Percentiles rank a stretch among this genome's conserved stretches.
Conservation (phyloP, 2,797 vertebrate genomes). For the Cyprinella venusta region DNA sequence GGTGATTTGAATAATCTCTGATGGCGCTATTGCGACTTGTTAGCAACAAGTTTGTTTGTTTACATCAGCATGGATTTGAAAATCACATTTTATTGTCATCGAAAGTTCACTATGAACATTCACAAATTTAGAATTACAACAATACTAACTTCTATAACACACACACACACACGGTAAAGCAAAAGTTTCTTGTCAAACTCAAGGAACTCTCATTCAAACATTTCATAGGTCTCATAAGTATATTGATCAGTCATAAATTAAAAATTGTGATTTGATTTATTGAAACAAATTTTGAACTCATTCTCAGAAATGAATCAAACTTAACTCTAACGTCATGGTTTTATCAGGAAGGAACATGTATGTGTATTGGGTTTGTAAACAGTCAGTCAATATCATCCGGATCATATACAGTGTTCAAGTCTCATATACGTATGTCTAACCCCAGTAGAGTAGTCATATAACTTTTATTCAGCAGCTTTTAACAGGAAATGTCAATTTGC, state of each 20-base stretch:
- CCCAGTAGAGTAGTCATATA: not conserved
- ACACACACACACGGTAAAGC: too few species aligned
- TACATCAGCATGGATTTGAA: too few species aligned
- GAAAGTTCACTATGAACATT: too few species aligned
- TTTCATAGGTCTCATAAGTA: not conserved
- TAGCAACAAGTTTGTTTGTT: too few species aligned
- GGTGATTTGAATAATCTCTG: too few species aligned
- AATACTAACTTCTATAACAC: too few species aligned
- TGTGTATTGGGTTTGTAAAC: not conserved
- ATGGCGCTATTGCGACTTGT: too few species aligned
- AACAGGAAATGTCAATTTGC: conserved; percentile 32
- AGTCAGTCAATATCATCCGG: not conserved
- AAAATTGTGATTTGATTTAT: too few species aligned
- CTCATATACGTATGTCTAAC: not conserved
- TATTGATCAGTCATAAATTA: not conserved
- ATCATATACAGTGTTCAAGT: not conserved
- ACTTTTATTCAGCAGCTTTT: conserved; percentile 20
- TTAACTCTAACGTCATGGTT: not conserved
- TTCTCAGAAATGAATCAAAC: too few species aligned
- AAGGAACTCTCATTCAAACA: not conserved
- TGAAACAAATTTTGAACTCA: too few species aligned
- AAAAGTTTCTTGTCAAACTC: not conserved
- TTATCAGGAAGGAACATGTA: not conserved
- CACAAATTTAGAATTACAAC: too few species aligned
- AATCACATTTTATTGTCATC: too few species aligned